Conservation (phyloP, 2,888 invertebrate genomes). For the Miltochrista miniata region DNA sequence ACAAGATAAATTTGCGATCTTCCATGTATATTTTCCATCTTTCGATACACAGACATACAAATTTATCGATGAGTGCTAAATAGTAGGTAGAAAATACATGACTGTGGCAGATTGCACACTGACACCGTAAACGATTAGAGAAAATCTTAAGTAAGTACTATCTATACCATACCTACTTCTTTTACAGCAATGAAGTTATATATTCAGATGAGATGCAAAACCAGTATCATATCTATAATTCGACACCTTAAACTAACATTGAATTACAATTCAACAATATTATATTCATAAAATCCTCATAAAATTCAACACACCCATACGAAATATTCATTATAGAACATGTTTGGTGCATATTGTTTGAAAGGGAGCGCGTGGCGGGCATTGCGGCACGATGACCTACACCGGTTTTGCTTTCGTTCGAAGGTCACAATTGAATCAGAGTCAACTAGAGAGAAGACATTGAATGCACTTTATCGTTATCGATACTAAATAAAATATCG, state of each 20-base stretch:
- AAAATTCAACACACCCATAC: background rate
- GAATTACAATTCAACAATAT: background rate
- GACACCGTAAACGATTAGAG: no score
- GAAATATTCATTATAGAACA: constrained; percentile 5
- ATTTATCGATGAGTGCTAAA: no score
- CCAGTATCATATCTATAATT: no score
- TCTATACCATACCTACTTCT: no score
- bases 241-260: background rate
- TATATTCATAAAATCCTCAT: background rate
- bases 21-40: no score
- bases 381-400: constrained; percentile 67
- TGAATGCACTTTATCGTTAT: background rate
- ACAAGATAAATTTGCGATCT: no score
- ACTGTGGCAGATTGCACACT: no score
- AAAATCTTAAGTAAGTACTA: no score
- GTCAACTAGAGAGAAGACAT: constrained; percentile 29
- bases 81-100: no score
- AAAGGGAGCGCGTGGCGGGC: constrained; percentile 50
- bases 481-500: background rate
- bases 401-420: constrained; percentile 79
- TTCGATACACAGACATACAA: no score
- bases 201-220: no score
- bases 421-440: constrained; percentile 75
- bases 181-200: no score
- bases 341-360: constrained; percentile 37